Evolutionary conservation across 2,888 invertebrate species (phyloP), one percentile per base, ranked within the genome.

Genomic region (Tuberolachnus salignus): DNA sequence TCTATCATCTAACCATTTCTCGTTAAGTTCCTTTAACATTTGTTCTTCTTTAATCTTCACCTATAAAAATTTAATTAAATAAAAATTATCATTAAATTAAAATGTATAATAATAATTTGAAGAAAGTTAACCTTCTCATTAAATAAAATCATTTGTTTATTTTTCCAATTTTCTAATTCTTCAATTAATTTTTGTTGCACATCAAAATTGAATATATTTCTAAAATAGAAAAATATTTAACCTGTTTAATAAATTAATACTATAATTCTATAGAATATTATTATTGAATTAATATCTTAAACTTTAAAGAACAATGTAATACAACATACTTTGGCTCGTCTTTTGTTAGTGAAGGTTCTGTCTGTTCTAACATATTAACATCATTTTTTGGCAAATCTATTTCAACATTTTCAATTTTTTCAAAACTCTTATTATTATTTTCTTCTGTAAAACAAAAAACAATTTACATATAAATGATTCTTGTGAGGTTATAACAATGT

Each of bases 121-220:
- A 53, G 11, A 61, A 46, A 57, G 26, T 9, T 61, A 16, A 78
- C 78, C 13, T 78, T 67, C 59, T 78, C 78, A 59, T 69, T 51
- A 69, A 78, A 78, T 51, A 78, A 42, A 42, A 51, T 42, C 42
- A 69, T 78, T 51, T 78, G 69, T 78, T 69, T 34, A 1, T 59
- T 19, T 67, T 57, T 67, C 78, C 59, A 67, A 21, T 67, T 21
- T 59, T 78, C 59, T 23, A 69, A 69, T 49, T 67, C 57, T 69
- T 69, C 67, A 61, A 51, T 57, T 4, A 19, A 16, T 42, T 51
- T 69, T 21, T 69, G 14, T 23, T 59, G 78, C 8, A 59, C 16
- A 51, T 34, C 51, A 42, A 9, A 42, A 69, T 0, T 11, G 3
- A 49, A n/a, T 42, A n/a, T 16, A 21, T 69, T 23, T 16, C 78